Evolutionary conservation across 2,797 vertebrate genomes (phyloP).

Genomic region (Poeciliopsis infans): DNA sequence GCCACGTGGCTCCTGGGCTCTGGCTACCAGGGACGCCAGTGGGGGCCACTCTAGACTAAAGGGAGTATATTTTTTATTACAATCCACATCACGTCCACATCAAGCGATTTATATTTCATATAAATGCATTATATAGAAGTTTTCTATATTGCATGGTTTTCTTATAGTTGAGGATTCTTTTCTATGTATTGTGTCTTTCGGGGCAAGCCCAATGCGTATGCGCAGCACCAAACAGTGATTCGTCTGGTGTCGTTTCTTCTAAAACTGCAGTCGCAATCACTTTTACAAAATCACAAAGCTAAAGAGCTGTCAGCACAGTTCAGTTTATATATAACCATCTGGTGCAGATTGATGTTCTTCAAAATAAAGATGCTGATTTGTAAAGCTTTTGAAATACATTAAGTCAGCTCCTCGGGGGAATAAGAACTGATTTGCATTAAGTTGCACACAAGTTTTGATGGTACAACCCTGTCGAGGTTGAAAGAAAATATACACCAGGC

Average conservation of each 20-base stretch:
- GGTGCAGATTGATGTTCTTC: slow-evolving; percentile 1
- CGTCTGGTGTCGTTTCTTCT: not conserved
- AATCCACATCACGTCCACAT: not conserved
- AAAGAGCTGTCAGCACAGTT: slow-evolving; percentile 10
- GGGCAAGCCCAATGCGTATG: not conserved
- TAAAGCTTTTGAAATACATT: slow-evolving; percentile 9
- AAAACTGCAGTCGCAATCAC: slow-evolving; percentile 5
- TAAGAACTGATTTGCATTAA: not conserved
- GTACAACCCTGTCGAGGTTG: not conserved
- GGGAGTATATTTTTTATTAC: slow-evolving; percentile 4
- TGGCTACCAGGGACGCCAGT: slow-evolving; percentile 81
- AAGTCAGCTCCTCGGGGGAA: not conserved
- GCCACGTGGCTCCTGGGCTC: slow-evolving; percentile 84
- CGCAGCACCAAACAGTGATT: not conserved
- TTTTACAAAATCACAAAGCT: not conserved
- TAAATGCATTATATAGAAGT: not conserved
- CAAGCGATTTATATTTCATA: not conserved
- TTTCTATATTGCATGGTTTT: not conserved
- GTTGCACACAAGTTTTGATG: not conserved
- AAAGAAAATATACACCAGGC: not conserved
- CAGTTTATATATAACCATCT: slow-evolving; percentile 22
- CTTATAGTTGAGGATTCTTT: not conserved
- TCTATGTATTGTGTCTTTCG: not conserved
- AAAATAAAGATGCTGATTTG: slow-evolving; percentile 15
- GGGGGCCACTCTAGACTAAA: slow-evolving; percentile 87